A percentile compares a stretch with the other conserved stretches of the same genome.
Evolutionary conservation across 2,113 vertebrate genomes (phyloP).

Genomic region (Phylloscopus trochiloides): DNA sequence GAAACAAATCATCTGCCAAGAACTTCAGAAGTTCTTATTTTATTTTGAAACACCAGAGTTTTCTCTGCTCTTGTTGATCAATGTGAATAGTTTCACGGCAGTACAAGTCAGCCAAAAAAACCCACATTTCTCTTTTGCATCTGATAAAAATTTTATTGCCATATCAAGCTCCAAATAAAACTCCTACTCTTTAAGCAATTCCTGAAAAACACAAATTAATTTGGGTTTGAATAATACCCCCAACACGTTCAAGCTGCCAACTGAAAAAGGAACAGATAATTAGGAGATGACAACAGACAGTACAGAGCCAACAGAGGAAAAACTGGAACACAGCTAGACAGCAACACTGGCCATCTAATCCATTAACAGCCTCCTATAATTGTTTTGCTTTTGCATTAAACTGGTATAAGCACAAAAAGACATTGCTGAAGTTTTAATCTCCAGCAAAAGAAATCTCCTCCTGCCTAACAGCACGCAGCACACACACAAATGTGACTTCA

Average conservation of each 20-base stretch:
- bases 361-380: conserved; percentile 52
- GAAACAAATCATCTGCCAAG: neutral
- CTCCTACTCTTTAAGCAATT: conserved; percentile 44
- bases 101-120: neutral
- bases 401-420: conserved; percentile 49
- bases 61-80: neutral
- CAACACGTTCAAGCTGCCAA: conserved; percentile 47
- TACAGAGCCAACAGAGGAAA: conserved; percentile 21
- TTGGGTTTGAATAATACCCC: conserved; percentile 54
- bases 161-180: conserved; percentile 48
- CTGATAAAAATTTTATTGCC: conserved; percentile 56
- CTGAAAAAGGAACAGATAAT: conserved; percentile 55
- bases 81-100: neutral
- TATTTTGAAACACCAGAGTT: neutral
- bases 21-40: neutral
- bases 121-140: neutral
- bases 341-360: conserved; percentile 38
- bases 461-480: conserved; percentile 25
- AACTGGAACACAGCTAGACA: conserved; percentile 35
- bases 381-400: conserved; percentile 50
- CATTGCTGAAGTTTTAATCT: conserved; percentile 57
- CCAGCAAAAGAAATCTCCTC: conserved; percentile 39
- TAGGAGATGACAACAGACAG: conserved; percentile 49
- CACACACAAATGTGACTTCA: conserved; percentile 39
- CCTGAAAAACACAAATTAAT: conserved; percentile 59